Evolutionary conservation across 1,140 invertebrate species (phyloP).

Genomic region (Drosophila sechellia): DNA sequence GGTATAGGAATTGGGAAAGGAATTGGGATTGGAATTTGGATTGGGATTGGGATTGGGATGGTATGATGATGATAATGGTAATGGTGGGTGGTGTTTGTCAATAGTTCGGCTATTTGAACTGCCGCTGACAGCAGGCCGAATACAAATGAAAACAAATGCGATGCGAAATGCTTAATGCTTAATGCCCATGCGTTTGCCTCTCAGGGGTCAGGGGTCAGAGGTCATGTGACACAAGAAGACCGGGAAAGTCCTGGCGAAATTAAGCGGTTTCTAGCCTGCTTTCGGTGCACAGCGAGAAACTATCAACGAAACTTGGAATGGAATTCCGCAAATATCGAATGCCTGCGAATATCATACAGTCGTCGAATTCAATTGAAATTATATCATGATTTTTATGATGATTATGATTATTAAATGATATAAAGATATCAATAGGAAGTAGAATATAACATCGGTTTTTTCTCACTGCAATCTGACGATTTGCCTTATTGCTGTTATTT

Average conservation of each 20-base stretch:
- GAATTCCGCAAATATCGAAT: no score
- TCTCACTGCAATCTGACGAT: background rate
- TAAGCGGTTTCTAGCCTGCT: conserved; percentile 19
- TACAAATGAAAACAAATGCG: conserved; percentile 47
- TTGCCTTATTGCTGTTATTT: conserved; percentile 29
- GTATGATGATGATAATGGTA: background rate
- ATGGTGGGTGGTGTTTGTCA: conserved; percentile 20
- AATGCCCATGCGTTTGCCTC: background rate
- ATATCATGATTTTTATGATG: no score
- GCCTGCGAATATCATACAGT: no score
- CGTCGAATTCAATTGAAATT: no score
- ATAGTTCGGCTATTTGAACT: conserved; percentile 38
- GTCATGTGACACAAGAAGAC: conserved; percentile 18
- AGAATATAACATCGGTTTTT: background rate
- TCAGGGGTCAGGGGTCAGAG: conserved; percentile 35
- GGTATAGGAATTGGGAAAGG: background rate
- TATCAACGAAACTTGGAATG: no score
- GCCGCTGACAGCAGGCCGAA: conserved; percentile 29
- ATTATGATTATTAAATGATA: no score
- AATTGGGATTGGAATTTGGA: no score
- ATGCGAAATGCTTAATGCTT: conserved; percentile 38
- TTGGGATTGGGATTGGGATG: no score
- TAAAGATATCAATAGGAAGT: no score
- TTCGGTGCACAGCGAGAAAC: conserved; percentile 9
- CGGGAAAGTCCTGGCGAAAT: conserved; percentile 23